A percentile compares a stretch with the other conserved stretches of the same genome.
Evolutionary conservation across 2,113 vertebrate genomes (phyloP).

Genomic region (Ictalurus furcatus): DNA sequence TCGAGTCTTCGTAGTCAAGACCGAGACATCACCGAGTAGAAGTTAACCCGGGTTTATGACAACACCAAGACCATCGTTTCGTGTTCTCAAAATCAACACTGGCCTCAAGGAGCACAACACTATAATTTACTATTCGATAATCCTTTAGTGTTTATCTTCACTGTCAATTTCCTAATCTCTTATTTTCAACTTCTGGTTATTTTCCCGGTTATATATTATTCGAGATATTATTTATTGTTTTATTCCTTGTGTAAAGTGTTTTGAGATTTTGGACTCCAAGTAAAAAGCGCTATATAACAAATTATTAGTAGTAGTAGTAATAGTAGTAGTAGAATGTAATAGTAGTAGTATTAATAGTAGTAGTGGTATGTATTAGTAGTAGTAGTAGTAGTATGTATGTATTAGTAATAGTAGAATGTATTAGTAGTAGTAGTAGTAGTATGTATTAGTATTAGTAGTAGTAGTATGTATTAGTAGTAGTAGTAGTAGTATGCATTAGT

Average conservation of each 20-base stretch:
- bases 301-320: background rate
- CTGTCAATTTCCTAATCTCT: background rate
- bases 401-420: too few species aligned
- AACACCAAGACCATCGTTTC: background rate
- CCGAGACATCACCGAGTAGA: too few species aligned
- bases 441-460: too few species aligned
- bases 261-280: background rate
- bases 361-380: background rate
- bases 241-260: background rate
- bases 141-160: background rate
- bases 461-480: too few species aligned
- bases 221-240: background rate
- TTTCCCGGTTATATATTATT: background rate
- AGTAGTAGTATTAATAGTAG: too few species aligned
- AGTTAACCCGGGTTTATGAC: too few species aligned
- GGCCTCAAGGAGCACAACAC: too few species aligned
- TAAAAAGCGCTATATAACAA: background rate
- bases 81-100: background rate
- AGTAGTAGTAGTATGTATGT: too few species aligned
- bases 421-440: too few species aligned
- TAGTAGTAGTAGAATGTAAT: too few species aligned
- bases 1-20: too few species aligned
- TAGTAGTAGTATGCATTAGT: too few species aligned
- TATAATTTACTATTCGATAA: background rate
- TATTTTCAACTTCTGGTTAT: background rate